Conservation (phyloP, 2,797 vertebrate species). For the Schizopygopsis pylzovi region DNA sequence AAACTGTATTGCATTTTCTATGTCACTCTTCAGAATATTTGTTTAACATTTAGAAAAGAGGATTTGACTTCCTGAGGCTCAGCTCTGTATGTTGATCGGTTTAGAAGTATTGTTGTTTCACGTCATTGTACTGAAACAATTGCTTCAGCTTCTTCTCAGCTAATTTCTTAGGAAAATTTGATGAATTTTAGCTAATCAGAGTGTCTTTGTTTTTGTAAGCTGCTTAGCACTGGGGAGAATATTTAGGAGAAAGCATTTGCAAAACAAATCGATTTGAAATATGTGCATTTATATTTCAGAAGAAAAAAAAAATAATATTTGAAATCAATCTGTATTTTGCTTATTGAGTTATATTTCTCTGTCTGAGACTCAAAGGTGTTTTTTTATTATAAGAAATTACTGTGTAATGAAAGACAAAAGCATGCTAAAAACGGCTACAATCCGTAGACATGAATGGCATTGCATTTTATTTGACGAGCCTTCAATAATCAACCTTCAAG, state of each 20-base stretch:
- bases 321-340: conserved; percentile 40
- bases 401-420: background rate
- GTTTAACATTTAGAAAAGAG: conserved; percentile 29
- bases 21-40: conserved; percentile 11
- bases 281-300: conserved; percentile 47
- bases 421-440: background rate
- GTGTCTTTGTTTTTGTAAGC: conserved; percentile 27
- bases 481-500: background rate
- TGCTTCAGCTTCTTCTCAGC: conserved; percentile 13
- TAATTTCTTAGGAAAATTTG: conserved; percentile 36
- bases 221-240: conserved; percentile 13
- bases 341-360: background rate
- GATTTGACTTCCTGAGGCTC: conserved; percentile 27
- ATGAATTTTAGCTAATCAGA: conserved; percentile 36
- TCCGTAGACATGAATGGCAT: background rate
- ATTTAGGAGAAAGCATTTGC: conserved; percentile 48
- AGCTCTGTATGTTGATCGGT: conserved; percentile 32
- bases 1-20: background rate
- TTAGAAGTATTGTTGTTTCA: conserved; percentile 15
- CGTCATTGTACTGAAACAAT: conserved; percentile 17
- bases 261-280: conserved; percentile 50
- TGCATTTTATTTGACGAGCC: background rate
- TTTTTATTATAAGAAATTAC: background rate
- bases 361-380: background rate
- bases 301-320: conserved; percentile 32